Percentiles rank a stretch among this genome's conserved stretches.
These are phyloP conservation scores for Aelia acuminata DNA, from an alignment of 2,888 invertebrate genomes.

Conservation along the genomic window DNA sequence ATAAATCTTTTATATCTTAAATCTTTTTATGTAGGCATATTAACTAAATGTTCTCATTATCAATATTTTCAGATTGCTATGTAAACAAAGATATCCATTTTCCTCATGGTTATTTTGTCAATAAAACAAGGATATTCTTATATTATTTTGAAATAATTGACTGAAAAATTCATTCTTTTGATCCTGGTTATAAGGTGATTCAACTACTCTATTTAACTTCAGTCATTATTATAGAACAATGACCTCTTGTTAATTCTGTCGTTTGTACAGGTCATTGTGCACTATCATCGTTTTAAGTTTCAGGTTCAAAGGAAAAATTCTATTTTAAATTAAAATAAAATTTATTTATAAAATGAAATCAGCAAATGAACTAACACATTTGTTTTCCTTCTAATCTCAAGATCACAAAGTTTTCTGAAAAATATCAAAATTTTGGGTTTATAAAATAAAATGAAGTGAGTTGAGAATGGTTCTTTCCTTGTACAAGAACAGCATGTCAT, in stretches of 20 bases:
- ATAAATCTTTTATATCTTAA: not conserved
- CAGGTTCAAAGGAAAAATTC: not conserved
- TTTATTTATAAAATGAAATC: not conserved
- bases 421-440: conserved; percentile 5
- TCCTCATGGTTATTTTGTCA: no score
- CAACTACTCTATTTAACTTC: not conserved
- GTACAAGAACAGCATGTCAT: not conserved
- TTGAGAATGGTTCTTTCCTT: not conserved
- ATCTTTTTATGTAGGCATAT: no score
- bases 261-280: conserved; percentile 32
- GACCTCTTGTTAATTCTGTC: not conserved
- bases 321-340: not conserved
- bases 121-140: no score
- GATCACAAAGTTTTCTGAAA: not conserved
- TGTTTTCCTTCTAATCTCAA: not conserved
- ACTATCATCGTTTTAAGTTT: not conserved
- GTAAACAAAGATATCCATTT: not conserved
- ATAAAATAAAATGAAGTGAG: not conserved
- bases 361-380: not conserved
- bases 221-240: not conserved
- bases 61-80: not conserved
- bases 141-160: not conserved
- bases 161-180: not conserved
- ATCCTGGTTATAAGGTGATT: not conserved
- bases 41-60: not conserved